phyloP scores from a whole-genome alignment of 2,888 invertebrate species.

The Philhelius pedissequus region DNA sequence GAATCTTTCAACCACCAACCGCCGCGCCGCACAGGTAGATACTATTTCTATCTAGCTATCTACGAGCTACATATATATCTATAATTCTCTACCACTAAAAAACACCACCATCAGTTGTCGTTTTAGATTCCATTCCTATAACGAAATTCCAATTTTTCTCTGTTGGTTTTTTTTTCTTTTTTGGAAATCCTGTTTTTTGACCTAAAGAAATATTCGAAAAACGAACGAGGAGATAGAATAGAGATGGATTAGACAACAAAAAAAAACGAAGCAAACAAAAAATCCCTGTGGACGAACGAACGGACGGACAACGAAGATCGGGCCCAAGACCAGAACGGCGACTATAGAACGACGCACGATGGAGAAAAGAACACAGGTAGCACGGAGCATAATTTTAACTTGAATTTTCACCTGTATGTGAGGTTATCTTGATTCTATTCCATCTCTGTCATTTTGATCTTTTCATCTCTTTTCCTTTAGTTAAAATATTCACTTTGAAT shows the following conservation, averaged over 20 bases:
- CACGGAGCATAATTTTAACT: constrained; percentile 58
- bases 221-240: constrained; percentile 46
- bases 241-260: constrained; percentile 54
- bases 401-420: constrained; percentile 68
- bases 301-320: neutral
- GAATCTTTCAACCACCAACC: constrained; percentile 33
- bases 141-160: constrained; percentile 45
- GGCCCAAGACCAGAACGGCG: neutral
- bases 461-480: constrained; percentile 38
- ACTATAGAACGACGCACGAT: neutral
- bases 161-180: constrained; percentile 17
- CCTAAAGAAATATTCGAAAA: constrained; percentile 68
- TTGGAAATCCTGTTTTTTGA: constrained; percentile 68
- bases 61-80: no score
- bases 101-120: constrained; percentile 43
- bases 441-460: constrained; percentile 41
- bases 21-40: constrained; percentile 5
- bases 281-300: constrained; percentile 1
- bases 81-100: neutral
- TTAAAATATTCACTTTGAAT: constrained; percentile 35
- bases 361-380: constrained; percentile 64
- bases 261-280: constrained; percentile 21
- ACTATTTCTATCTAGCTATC: neutral
- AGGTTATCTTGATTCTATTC: constrained; percentile 60
- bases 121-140: constrained; percentile 65